Base-by-base conservation (phyloP, 2,797 vertebrate genomes). In the Sardinella longiceps region DNA sequence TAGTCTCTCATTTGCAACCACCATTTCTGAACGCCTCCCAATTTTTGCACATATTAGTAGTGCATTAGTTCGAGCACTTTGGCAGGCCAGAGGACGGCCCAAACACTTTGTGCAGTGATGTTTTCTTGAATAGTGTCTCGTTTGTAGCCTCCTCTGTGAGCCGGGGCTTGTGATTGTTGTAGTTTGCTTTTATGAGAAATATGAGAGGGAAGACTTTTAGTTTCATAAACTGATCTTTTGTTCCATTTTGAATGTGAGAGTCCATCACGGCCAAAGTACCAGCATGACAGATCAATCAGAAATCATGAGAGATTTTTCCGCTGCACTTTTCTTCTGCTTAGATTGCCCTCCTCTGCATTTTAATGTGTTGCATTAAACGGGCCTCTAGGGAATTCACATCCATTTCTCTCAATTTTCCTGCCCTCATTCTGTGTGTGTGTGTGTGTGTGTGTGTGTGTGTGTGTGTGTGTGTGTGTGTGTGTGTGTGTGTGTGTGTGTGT, bases 341-440 rank as follows among this genome's bases (percentile, higher is more conserved):
- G 70, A 70, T 70, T 77, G 70, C 70, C 70, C 37, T 39, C 70
- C 70, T 39, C 33, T 39, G 70, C 70, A 77, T 77, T 43, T 43
- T 20, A 77, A 43, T 77, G 70, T 77, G 14, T 77, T 43, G 70
- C 37, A 77, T 77, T 37, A 77, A 37, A 39, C 15, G 14, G 6
- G 70, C 33, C 70, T 43, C 15, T 77, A 5, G 70, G 70, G 70
- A 77, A 23, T 77, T 77, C 33, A 23, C 4, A 18, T 20, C 70
- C 70, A 77, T 9, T 77, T 77, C 20, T 39, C 70, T 77, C 63
- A 15, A 39, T 74, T 39, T 74, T 23, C 33, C 33, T 74, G 66
- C 23, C 66, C 70, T 77, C 70, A 77, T 39, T 77, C 37, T 39
- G 30, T 18, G 3, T 33, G n/a, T n/a, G n/a, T n/a, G n/a, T n/a